Evolutionary conservation across 1,140 invertebrate genomes (phyloP).

Genomic region (Maconellicoccus hirsutus): DNA sequence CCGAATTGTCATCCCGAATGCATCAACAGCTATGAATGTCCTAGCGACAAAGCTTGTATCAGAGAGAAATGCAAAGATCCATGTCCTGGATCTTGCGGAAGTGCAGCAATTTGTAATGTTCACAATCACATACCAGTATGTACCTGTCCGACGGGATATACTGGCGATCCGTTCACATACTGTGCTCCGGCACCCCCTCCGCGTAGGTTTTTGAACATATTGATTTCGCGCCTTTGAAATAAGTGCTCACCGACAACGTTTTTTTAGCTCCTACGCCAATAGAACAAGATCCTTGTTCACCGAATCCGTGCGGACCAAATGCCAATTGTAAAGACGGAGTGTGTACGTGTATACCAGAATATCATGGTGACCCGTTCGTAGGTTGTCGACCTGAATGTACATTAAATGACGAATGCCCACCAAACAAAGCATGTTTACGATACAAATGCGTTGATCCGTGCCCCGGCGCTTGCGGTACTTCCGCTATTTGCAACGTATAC

Average conservation of each 20-base stretch:
- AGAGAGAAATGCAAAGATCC: conserved; percentile 39
- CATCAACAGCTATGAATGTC: conserved; percentile 39
- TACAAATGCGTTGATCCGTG: conserved; percentile 72
- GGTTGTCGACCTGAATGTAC: conserved; percentile 67
- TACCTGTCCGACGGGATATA: conserved; percentile 35
- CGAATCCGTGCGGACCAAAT: conserved; percentile 65
- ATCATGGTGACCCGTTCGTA: conserved; percentile 55
- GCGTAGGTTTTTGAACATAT: not conserved
- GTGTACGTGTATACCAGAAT: conserved; percentile 60
- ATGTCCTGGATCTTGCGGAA: conserved; percentile 39
- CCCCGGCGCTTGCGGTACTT: conserved; percentile 57
- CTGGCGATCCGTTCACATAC: conserved; percentile 37
- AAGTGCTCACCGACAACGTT: not conserved
- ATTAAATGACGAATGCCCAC: conserved; percentile 58
- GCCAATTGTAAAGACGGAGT: conserved; percentile 62
- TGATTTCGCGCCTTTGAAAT: too few relatives aligned
- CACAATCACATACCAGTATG: conserved; percentile 38
- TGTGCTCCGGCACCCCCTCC: conserved; percentile 29
- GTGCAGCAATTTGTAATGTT: conserved; percentile 37
- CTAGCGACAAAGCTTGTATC: conserved; percentile 37
- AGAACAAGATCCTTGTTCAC: conserved; percentile 48
- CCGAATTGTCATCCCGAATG: conserved; percentile 54
- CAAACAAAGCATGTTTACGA: conserved; percentile 59
- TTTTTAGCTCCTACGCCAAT: conserved; percentile 26
- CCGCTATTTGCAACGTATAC: conserved; percentile 59